Evolutionary conservation across 2,113 vertebrate species (phyloP).

Genomic region (Clarias macrocephalus): DNA sequence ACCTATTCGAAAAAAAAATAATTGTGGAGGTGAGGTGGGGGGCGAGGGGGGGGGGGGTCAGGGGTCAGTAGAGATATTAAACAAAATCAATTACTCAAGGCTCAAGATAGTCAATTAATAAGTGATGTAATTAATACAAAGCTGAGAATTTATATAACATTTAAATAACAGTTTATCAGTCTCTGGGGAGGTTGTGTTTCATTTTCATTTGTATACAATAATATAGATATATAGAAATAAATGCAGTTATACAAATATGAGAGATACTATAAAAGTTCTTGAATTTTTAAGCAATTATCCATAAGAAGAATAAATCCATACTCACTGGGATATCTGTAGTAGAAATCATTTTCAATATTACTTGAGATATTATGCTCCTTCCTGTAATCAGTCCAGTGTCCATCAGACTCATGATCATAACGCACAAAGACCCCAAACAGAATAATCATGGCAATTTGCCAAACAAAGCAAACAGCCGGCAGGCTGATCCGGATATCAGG

Average conservation of each 20-base stretch:
- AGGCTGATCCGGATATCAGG: constrained; percentile 82
- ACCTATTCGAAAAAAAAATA: constrained; percentile 68
- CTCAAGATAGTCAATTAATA: too few relatives aligned
- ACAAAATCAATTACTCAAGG: background rate
- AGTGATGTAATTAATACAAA: background rate
- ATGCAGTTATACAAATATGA: background rate
- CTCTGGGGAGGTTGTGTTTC: background rate
- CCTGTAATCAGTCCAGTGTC: constrained; percentile 71
- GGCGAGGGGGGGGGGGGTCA: too few relatives aligned
- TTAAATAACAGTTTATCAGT: background rate
- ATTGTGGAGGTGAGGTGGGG: background rate
- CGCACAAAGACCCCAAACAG: constrained; percentile 91
- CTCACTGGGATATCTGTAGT: constrained; percentile 97
- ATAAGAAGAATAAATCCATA: constrained; percentile 47
- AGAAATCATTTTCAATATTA: constrained; percentile 90
- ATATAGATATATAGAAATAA: background rate
- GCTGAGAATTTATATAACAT: background rate
- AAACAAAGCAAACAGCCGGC: constrained; percentile 80
- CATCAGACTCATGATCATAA: constrained; percentile 75
- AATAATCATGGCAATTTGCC: constrained; percentile 84
- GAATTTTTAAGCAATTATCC: background rate
- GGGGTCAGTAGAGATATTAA: background rate
- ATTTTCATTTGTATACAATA: background rate
- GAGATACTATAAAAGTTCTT: background rate
- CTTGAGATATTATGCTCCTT: constrained; percentile 71